phyloP scores from a whole-genome alignment of 1,140 invertebrate species.

The Drosophila orosa region DNA sequence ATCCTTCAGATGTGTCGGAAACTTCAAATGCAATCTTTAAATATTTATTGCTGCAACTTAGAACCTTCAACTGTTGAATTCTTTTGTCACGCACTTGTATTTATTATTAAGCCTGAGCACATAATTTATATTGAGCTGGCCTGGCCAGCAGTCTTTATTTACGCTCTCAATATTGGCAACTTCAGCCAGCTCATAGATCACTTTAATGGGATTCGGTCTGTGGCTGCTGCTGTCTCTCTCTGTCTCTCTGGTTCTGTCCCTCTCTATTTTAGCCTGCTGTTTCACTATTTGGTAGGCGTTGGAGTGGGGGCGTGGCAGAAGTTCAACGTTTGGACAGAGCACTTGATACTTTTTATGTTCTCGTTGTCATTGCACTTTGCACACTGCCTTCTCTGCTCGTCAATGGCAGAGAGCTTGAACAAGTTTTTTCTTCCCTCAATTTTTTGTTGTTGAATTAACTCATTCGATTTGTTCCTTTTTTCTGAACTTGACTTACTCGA shows the following conservation, averaged over 20 bases:
- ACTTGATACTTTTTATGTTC: constrained; percentile 53
- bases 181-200: constrained; percentile 48
- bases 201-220: constrained; percentile 41
- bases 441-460: constrained; percentile 24
- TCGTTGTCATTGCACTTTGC: constrained; percentile 48
- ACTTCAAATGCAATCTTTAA: neutral
- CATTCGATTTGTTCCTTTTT: constrained; percentile 32
- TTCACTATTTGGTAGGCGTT: constrained; percentile 29
- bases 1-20: neutral
- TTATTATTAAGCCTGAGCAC: constrained; percentile 3
- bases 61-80: constrained; percentile 3
- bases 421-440: constrained; percentile 42
- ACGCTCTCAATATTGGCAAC: constrained; percentile 44
- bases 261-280: constrained; percentile 15
- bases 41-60: neutral
- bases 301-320: constrained; percentile 40
- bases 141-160: constrained; percentile 31
- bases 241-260: neutral
- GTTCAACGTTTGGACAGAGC: constrained; percentile 44
- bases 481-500: constrained; percentile 42
- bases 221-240: constrained; percentile 14
- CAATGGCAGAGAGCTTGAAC: constrained; percentile 41
- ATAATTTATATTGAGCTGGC: constrained; percentile 35
- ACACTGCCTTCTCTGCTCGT: constrained; percentile 29
- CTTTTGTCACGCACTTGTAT: constrained; percentile 18